Evolutionary conservation across 2,888 invertebrate species (phyloP).

Genomic region (Stenichneumon culpator): DNA sequence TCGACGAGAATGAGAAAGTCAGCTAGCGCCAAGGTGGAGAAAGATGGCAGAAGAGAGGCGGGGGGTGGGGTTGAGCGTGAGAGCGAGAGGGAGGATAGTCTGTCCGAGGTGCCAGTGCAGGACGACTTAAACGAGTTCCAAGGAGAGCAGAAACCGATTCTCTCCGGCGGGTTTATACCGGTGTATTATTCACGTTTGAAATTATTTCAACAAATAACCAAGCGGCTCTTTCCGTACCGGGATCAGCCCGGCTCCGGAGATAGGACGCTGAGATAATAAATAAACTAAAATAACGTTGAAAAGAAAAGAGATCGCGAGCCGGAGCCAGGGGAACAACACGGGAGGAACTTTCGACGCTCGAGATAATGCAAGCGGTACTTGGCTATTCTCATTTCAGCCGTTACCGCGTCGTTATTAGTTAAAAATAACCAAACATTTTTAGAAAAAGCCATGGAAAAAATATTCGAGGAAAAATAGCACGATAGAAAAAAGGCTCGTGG

Average conservation of each 20-base stretch:
- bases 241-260: background rate
- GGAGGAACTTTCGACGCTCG: background rate
- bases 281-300: background rate
- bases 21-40: conserved; percentile 26
- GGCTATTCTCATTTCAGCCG: background rate
- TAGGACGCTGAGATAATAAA: background rate
- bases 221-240: background rate
- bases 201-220: conserved; percentile 25
- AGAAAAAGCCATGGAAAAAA: background rate
- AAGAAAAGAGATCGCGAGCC: background rate
- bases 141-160: conserved; percentile 56
- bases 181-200: conserved; percentile 36
- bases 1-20: conserved; percentile 42
- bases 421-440: background rate
- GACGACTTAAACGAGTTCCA: conserved; percentile 61
- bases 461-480: background rate
- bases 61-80: conserved; percentile 40
- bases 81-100: conserved; percentile 36
- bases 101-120: conserved; percentile 43
- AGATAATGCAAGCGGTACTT: background rate
- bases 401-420: background rate
- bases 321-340: background rate
- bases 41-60: conserved; percentile 38
- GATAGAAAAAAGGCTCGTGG: background rate
- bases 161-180: conserved; percentile 24